These are phyloP conservation scores for Pardosa pseudoannulata DNA, from an alignment of 2,888 invertebrate species.

Conservation along the genomic window DNA sequence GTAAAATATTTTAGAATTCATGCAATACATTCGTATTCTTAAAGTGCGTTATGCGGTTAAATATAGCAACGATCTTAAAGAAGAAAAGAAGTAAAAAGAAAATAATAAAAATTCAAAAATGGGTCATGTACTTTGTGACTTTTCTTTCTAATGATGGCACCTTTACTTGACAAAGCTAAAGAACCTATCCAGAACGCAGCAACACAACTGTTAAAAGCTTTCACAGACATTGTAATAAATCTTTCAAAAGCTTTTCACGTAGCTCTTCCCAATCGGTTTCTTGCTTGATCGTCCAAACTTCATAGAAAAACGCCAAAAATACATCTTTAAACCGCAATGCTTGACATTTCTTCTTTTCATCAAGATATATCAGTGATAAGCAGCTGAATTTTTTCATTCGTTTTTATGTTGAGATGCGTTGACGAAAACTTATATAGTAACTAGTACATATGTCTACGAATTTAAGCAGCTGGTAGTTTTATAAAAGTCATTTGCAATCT, in stretches of 20 bases:
- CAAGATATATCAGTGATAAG: not conserved
- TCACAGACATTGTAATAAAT: slow-evolving; percentile 4
- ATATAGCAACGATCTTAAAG: no score
- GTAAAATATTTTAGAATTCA: no score
- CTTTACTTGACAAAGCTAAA: not conserved
- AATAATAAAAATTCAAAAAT: not conserved
- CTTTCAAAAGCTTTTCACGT: slow-evolving; percentile 3
- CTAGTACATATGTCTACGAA: no score
- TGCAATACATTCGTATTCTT: no score
- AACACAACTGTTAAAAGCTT: slow-evolving; percentile 4
- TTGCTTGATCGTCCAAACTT: slow-evolving; percentile 10
- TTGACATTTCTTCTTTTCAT: not conserved
- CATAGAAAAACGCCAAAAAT: not conserved
- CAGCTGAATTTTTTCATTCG: no score
- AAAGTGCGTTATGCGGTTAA: no score
- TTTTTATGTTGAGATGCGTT: no score
- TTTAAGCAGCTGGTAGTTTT: no score
- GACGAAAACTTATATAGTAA: no score
- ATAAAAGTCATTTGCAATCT: no score
- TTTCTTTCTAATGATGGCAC: slow-evolving; percentile 3
- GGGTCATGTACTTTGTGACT: not conserved
- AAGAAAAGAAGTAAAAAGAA: not conserved
- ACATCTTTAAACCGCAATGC: not conserved
- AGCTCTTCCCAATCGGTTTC: not conserved
- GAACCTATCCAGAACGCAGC: not conserved